phyloP scores from a whole-genome alignment of 2,888 invertebrate genomes.

The Synanthedon vespiformis region DNA sequence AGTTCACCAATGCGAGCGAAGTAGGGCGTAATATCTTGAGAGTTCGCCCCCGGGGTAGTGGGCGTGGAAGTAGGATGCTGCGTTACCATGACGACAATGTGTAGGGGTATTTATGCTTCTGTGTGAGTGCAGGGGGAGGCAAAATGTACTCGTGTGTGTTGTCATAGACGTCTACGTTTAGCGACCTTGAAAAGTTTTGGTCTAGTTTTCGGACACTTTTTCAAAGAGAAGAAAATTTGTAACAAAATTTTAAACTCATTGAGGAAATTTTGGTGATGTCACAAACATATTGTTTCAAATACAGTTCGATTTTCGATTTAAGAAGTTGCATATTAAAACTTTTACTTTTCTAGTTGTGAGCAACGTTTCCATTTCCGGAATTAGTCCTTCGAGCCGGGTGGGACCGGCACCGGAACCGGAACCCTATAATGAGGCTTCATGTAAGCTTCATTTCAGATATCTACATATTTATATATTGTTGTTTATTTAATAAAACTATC shows the following conservation, averaged over 20 bases:
- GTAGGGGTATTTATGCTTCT: slow-evolving; percentile 43
- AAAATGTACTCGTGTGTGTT: slow-evolving; percentile 22
- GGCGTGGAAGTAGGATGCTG: slow-evolving; percentile 73
- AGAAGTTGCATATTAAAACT: too few species aligned
- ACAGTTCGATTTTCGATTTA: too few species aligned
- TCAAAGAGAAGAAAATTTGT: too few species aligned
- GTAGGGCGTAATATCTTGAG: slow-evolving; percentile 69
- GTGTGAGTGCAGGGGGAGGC: slow-evolving; percentile 43
- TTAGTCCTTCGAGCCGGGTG: slow-evolving; percentile 50
- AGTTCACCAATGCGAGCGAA: slow-evolving; percentile 64
- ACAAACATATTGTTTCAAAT: too few species aligned
- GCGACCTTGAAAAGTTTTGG: slow-evolving; percentile 61
- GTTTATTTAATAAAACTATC: too few species aligned
- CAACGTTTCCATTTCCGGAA: slow-evolving; percentile 45
- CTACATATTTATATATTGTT: too few species aligned
- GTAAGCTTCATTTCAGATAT: too few species aligned
- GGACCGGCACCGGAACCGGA: slow-evolving; percentile 43
- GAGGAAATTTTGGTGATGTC: too few species aligned
- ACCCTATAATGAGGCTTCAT: slow-evolving; percentile 43
- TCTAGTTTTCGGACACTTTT: slow-evolving; percentile 33
- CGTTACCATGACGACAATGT: slow-evolving; percentile 72
- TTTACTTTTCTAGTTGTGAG: slow-evolving; percentile 8
- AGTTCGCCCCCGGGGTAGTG: slow-evolving; percentile 68
- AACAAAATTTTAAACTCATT: too few species aligned
- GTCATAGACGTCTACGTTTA: slow-evolving; percentile 10